Base-by-base conservation (phyloP, 2,797 vertebrate species). In the Mionectes olivaceus region DNA sequence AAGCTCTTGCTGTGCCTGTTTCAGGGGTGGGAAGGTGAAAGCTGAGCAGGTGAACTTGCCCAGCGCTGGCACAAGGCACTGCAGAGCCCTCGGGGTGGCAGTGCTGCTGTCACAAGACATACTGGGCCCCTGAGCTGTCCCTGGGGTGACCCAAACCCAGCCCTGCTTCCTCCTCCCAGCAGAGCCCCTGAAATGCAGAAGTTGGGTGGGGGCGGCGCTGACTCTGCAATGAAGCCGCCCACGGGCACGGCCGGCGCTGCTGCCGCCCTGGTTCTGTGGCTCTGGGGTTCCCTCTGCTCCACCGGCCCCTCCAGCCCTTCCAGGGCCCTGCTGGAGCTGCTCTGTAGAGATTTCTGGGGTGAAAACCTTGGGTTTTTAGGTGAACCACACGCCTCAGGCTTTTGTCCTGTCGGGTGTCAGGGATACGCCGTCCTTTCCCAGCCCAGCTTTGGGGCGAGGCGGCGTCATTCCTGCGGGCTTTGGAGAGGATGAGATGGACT, bases 361-460 rank as follows among this genome's bases (percentile, higher is more conserved):
- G 25, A 39, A 71, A 78, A 33, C n/a, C 18, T 47, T 7, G 30
- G 4, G 19, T 83, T 59, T 11, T 59, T 11, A 49, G 18, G n/a
- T 77, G n/a, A 39, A 1, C 12, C 71, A 13, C 8, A 3, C 19
- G 8, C 21, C 49, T 52, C 50, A 27, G 65, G 18, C 19, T 25
- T 44, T 44, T 50, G 11, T 50, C 6, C 18, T 27, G 8, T 46
- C 24, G 0, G 10, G 24, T 52, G 3, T 13, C 0, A 0, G 28
- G 24, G 19, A 22, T 35, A 1, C 2, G 0, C 16, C 43, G 8
- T 33, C 55, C 11, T 63, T 69, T 50, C 28, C 52, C 75, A 67
- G 25, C 32, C 16, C 37, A 7, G 21, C 67, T 37, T 19, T 25
- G 44, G 17, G 10, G 5, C 12, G 0, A 41, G 49, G 23, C 1